phyloP scores from a whole-genome alignment of 2,888 invertebrate genomes.

The Ormyrus pomaceus region DNA sequence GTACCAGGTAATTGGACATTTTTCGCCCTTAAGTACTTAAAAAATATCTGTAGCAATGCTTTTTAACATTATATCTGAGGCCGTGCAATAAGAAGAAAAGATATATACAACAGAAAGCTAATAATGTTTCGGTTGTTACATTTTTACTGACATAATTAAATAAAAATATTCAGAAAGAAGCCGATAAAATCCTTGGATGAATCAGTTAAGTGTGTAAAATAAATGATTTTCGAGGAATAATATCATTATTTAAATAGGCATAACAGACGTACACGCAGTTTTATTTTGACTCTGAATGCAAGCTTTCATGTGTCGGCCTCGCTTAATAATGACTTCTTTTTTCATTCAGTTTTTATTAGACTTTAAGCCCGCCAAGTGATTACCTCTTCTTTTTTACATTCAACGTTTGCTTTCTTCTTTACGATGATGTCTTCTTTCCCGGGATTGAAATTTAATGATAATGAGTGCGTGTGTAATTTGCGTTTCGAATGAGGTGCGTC shows the following conservation, averaged over 20 bases:
- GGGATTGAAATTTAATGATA: conserved; percentile 47
- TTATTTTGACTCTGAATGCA: conserved; percentile 16
- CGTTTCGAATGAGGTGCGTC: conserved; percentile 1
- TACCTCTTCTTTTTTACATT: neutral
- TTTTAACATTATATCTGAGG: too few relatives aligned
- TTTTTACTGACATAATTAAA: neutral
- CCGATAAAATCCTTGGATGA: conserved; percentile 15
- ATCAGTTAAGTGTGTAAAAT: conserved; percentile 11
- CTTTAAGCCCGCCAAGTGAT: conserved; percentile 8
- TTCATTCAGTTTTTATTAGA: conserved; percentile 6
- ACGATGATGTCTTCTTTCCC: conserved; percentile 41
- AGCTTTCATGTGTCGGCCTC: conserved; percentile 28
- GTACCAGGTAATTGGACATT: too few relatives aligned
- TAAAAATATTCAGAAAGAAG: neutral
- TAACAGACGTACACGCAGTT: conserved; percentile 1
- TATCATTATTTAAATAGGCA: conserved; percentile 1
- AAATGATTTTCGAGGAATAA: conserved; percentile 23
- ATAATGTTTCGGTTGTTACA: too few relatives aligned
- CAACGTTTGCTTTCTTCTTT: conserved; percentile 24
- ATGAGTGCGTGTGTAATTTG: conserved; percentile 29
- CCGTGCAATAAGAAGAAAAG: too few relatives aligned
- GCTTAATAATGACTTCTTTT: neutral
- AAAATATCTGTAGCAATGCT: too few relatives aligned
- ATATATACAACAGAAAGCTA: too few relatives aligned
- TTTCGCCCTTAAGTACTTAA: too few relatives aligned